Percentiles rank a stretch among this genome's conserved stretches.
Evolutionary conservation across 2,113 vertebrate genomes (phyloP).

Genomic region (human): GRCh38 chr13:85781001-85781500

Average conservation of each 20-base stretch:
- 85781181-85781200: slow-evolving; percentile 67
- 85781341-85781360: no score
- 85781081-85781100: not conserved
- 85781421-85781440: no score
- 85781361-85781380: no score
- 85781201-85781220: slow-evolving; percentile 78
- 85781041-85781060: not conserved
- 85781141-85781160: slow-evolving; percentile 9
- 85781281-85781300: not conserved
- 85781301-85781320: not conserved
- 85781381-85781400: no score
- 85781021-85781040: not conserved
- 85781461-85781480: not conserved
- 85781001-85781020: slow-evolving; percentile 66
- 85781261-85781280: not conserved
- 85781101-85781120: slow-evolving; percentile 19
- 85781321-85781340: no score
- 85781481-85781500: slow-evolving; percentile 44
- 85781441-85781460: not conserved
- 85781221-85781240: slow-evolving; percentile 81
- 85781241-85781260: slow-evolving; percentile 78
- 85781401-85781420: no score
- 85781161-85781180: slow-evolving; percentile 65
- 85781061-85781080: not conserved
- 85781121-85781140: slow-evolving; percentile 59